Evolutionary conservation across 2,797 vertebrate genomes (phyloP).

Genomic region (Girardinus metallicus): DNA sequence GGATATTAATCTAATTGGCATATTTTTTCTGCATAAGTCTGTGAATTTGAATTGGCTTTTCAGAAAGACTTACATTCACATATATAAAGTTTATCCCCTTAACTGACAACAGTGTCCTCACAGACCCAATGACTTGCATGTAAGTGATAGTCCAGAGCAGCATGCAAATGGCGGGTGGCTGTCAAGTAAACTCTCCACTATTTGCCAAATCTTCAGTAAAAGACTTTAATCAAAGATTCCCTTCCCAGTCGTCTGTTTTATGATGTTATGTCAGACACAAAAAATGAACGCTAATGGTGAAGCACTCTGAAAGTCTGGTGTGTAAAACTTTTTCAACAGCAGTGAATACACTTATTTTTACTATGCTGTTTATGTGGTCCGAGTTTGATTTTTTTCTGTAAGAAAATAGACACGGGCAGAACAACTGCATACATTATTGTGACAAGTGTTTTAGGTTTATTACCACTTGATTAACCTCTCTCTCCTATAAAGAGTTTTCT

Average conservation of each 20-base stretch:
- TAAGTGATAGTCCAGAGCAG: neutral
- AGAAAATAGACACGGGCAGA: constrained; percentile 19
- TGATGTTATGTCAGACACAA: constrained; percentile 1
- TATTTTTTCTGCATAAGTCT: neutral
- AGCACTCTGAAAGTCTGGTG: constrained; percentile 15
- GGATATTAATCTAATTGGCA: neutral
- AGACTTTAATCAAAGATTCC: neutral
- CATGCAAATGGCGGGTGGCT: neutral
- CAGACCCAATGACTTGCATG: too few species aligned
- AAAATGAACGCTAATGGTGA: neutral
- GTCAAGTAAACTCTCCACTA: neutral
- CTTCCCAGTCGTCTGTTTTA: neutral
- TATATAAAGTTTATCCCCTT: neutral
- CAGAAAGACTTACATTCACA: neutral
- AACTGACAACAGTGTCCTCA: too few species aligned
- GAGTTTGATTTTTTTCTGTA: constrained; percentile 37
- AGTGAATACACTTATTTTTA: constrained; percentile 14
- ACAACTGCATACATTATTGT: constrained; percentile 11
- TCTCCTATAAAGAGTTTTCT: constrained; percentile 3
- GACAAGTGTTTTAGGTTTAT: constrained; percentile 1
- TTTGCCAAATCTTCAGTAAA: neutral
- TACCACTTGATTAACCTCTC: constrained; percentile 1
- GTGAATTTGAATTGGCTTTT: neutral
- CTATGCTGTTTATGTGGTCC: constrained; percentile 29
- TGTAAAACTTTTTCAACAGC: constrained; percentile 18